phyloP scores from a whole-genome alignment of 2,797 vertebrate species.

The Thunnus albacares region DNA sequence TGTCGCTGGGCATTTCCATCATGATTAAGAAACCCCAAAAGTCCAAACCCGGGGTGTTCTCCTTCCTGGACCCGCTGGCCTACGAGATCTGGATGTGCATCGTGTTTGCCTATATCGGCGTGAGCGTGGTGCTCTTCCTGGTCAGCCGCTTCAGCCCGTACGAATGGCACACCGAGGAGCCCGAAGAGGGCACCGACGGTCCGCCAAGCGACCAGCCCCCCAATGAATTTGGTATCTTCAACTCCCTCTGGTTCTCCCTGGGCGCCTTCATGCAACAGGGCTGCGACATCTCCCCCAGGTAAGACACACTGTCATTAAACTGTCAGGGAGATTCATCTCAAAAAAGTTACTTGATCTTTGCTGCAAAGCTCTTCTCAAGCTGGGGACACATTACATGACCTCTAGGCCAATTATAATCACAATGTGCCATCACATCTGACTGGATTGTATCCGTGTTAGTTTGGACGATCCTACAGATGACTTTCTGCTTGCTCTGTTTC shows the following conservation, averaged over 20 bases:
- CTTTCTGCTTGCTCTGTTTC: too few relatives aligned
- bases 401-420: constrained; percentile 33
- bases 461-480: constrained; percentile 22
- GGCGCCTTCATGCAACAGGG: constrained; percentile 99
- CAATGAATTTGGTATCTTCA: constrained; percentile 98
- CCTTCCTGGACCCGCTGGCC: constrained; percentile 97
- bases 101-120: constrained; percentile 97
- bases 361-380: constrained; percentile 13
- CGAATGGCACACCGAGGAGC: constrained; percentile 97
- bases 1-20: constrained; percentile 98
- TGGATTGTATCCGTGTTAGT: constrained; percentile 15
- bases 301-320: constrained; percentile 20
- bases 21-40: constrained; percentile 99
- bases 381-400: constrained; percentile 41
- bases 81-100: constrained; percentile 99
- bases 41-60: constrained; percentile 97
- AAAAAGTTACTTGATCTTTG: not conserved
- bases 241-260: constrained; percentile 98
- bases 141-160: constrained; percentile 98
- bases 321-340: not conserved
- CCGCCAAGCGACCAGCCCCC: constrained; percentile 95
- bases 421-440: constrained; percentile 26
- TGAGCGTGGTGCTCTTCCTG: constrained; percentile 98
- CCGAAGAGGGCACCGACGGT: constrained; percentile 95
- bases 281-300: constrained; percentile 93